Percentiles rank a stretch among this genome's conserved stretches.
Evolutionary conservation across 92 coral and sea anemone species (phyloP).

Genomic region (Phenganax marumi): DNA sequence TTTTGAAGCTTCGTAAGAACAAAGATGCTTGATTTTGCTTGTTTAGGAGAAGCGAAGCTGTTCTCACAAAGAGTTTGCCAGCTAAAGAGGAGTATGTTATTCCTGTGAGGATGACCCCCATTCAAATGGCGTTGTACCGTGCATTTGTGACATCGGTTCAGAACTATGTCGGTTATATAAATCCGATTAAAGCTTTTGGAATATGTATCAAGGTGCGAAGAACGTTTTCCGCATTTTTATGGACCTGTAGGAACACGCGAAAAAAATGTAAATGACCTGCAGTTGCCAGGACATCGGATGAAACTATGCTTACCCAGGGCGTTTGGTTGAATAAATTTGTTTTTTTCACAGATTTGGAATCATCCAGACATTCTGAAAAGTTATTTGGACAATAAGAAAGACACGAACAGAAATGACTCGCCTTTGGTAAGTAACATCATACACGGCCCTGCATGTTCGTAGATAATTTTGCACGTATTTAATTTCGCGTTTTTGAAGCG

Average conservation of each 20-base stretch:
- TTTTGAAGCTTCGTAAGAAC: neutral
- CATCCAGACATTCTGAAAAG: conserved; percentile 85
- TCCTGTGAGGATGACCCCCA: conserved; percentile 71
- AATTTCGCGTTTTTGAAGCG: no score
- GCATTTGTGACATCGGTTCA: conserved; percentile 62
- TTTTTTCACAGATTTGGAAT: conserved; percentile 77
- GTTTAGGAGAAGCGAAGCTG: conserved; percentile 87
- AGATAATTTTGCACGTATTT: no score
- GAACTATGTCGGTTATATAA: conserved; percentile 71
- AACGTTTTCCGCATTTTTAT: neutral
- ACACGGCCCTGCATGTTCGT: neutral
- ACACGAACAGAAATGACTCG: conserved; percentile 68
- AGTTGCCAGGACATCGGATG: neutral
- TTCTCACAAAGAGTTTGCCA: conserved; percentile 70
- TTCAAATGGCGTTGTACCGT: conserved; percentile 73
- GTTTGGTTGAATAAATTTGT: neutral
- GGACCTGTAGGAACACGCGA: neutral
- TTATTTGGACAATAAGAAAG: conserved; percentile 67
- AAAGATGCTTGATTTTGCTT: neutral
- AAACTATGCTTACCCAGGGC: no score
- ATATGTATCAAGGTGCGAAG: conserved; percentile 81
- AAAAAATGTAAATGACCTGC: neutral
- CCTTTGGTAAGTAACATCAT: conserved; percentile 70
- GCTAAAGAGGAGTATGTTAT: conserved; percentile 79
- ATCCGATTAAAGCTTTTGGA: conserved; percentile 87